Evolutionary conservation across 2,113 vertebrate genomes (phyloP), one percentile per base, ranked within the genome.

Genomic region (Monopterus albus): DNA sequence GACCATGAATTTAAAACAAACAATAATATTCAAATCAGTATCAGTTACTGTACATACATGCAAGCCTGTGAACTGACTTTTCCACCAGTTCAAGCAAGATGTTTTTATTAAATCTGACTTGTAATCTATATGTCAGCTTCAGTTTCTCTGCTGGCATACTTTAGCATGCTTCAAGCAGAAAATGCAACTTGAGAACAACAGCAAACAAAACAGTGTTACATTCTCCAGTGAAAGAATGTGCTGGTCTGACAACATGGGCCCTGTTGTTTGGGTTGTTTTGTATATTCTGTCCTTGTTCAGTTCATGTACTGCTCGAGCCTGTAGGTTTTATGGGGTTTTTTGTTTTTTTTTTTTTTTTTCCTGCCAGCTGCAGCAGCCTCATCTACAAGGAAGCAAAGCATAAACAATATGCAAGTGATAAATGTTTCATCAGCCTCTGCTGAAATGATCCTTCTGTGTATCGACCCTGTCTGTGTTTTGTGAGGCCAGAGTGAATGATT

Each of bases 321-420:
- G 35, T 26, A 40, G 17, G 15, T n/a, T n/a, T n/a, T n/a, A n/a
- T n/a, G n/a, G n/a, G n/a, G n/a, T n/a, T n/a, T n/a, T n/a, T n/a
- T n/a, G n/a, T n/a, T n/a, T n/a, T n/a, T n/a, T n/a, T n/a, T n/a
- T n/a, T n/a, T n/a, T n/a, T n/a, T 43, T 46, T 15, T 59, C 26
- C 61, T 71, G 38, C 45, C 56, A 72, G 52, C 40, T 56, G 45
- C 13, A 55, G 12, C 65, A 49, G n/a, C 55, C 31, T 53, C 39
- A 52, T 53, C 56, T 26, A 17, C 26, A 42, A 31, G 29, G n/a
- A 28, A 18, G 20, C 36, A 59, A 18, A 20, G 25, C 45, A 56
- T n/a, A 66, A 60, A 79, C 71, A 53, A 45, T 50, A 46, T 61
- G 36, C 42, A 39, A 42, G 49, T 38, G 55, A 79, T 72, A 58